Base-by-base conservation (phyloP, 1,140 invertebrate genomes). In the Episyrphus balteatus region DNA sequence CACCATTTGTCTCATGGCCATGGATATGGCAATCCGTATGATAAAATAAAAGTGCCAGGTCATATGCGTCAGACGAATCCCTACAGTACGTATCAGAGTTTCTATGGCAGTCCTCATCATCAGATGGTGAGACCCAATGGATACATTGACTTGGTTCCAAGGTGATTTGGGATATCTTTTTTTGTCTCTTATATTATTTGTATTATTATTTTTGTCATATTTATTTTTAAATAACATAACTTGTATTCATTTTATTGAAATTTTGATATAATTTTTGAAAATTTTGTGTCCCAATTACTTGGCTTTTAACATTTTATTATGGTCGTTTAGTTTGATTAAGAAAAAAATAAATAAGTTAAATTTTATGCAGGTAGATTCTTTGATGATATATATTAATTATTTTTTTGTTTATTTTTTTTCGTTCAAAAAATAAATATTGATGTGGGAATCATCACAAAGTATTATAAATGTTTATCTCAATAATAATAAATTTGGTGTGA, bases 41-140 rank as follows among this genome's bases (percentile, higher is more conserved):
- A 68, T 19, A 68, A 68, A 54, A 54, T 65, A 11, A 68, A 68
- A 50, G 56, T 66, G 13, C 42, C 61, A 33, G 48, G 55, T 34
- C 56, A 60, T 39, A 58, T 56, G 50, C 52, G 61, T 1, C 62
- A 57, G 19, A 58, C 56, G 15, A 51, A 46, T 12, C 47, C 49
- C 18, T 67, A 65, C 18, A 59, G 55, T 41, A 59, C 55, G 34
- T 68, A 67, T 45, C 64, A 64, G 38, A 55, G 55, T 15, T 68
- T 67, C 36, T 68, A 68, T 38, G 54, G 55, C 3, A 49, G 57
- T 6, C 53, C 60, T n/a, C 55, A 57, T 44, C 63, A 67, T 49
- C 64, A 67, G 45, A 65, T 68, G 54, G 62, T 63, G 55, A 52
- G 65, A 21, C 59, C 65, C 26, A 65, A 62, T 36, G 60, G 62